Evolutionary conservation across 2,797 vertebrate species (phyloP), one percentile per base, ranked within the genome.

Genomic region (Pelobates cultripes): DNA sequence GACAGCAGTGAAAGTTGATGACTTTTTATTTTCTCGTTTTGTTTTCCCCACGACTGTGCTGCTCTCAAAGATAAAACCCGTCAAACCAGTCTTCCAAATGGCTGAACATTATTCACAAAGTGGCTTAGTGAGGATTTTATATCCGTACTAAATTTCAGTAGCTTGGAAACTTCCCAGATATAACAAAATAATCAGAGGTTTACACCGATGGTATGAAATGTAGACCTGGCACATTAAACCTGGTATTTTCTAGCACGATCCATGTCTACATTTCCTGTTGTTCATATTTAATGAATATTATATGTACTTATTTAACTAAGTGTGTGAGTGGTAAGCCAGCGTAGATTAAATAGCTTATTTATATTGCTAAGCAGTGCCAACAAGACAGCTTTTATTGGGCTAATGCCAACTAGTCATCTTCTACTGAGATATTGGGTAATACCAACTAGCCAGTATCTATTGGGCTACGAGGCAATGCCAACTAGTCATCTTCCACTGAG

Each of bases 51-150:
- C 42, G 51, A 43, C 66, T 40, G 55, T 75, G 72, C 70, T 83
- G 76, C 77, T 70, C 72, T 73, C 44, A 70, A 44, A 64, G 77
- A 70, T 70, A 69, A 83, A 79, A 83, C 66, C 73, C 8, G 45
- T 63, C 77, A 64, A 79, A 83, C 82, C 77, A 83, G 82, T 83
- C 77, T 79, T 83, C 77, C 66, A 75, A 74, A 75, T 79, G 71
- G 63, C 71, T 75, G 40, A 64, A 79, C 77, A 70, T 70, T 79
- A 74, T 69, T 75, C 71, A 69, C 7, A 47, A 72, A 61, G 53
- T 73, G 66, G 51, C 76, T 70, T 79, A 71, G 44, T 6, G 43
- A 66, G 66, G 67, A 83, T 75, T 79, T 55, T 68, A 66, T 79
- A 61, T 75, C 82, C 66, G 74, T 75, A 79, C 82, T 75, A 45